Evolutionary conservation across 2,888 invertebrate species (phyloP).

Genomic region (Coecobrya sp.): DNA sequence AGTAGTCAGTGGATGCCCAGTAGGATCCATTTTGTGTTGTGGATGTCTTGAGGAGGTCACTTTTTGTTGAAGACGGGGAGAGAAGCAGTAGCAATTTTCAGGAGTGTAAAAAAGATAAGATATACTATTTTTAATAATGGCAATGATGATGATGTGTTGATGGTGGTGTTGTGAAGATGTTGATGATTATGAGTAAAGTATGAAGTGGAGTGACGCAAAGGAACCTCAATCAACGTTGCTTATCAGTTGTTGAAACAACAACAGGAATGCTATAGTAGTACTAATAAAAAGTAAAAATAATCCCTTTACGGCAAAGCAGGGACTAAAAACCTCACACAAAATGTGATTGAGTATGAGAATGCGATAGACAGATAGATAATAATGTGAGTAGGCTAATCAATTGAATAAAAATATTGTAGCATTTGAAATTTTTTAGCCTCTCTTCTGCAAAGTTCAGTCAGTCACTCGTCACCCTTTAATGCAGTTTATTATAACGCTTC

Average conservation of each 20-base stretch:
- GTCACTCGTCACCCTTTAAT: constrained; percentile 31
- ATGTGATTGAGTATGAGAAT: constrained; percentile 12
- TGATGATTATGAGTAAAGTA: background rate
- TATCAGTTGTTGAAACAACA: constrained; percentile 39
- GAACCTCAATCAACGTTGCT: constrained; percentile 34
- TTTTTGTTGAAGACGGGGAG: background rate
- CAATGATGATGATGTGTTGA: constrained; percentile 39
- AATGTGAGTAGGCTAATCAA: constrained; percentile 23
- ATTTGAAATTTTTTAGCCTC: background rate
- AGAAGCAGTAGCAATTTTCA: constrained; percentile 30
- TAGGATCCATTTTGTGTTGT: constrained; percentile 19
- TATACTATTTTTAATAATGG: constrained; percentile 34
- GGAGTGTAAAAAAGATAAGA: constrained; percentile 4
- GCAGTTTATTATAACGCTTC: constrained; percentile 47
- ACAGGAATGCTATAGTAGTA: background rate
- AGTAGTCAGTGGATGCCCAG: constrained; percentile 26
- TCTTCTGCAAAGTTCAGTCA: background rate
- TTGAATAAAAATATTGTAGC: constrained; percentile 25
- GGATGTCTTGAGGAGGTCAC: constrained; percentile 47
- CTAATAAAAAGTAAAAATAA: constrained; percentile 25
- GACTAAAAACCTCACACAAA: constrained; percentile 6
- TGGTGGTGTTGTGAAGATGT: constrained; percentile 23
- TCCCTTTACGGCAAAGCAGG: background rate
- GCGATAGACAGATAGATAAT: constrained; percentile 31
- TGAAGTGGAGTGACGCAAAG: constrained; percentile 6